Evolutionary conservation across 2,797 vertebrate genomes (phyloP).

Genomic region (Orientallactaga sibirica): DNA sequence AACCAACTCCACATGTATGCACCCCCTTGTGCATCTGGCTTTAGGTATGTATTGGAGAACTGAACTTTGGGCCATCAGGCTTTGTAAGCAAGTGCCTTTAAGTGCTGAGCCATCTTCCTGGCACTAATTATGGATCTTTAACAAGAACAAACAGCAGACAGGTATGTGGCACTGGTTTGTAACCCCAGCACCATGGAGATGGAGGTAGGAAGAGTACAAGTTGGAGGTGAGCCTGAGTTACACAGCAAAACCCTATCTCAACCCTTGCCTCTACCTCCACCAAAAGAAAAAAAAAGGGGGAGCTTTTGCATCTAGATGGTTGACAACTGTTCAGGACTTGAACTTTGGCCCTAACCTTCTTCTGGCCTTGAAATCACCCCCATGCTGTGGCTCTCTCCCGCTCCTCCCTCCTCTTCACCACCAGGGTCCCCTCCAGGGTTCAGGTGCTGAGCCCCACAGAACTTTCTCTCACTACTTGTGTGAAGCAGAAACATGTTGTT

Average conservation of each 20-base stretch:
- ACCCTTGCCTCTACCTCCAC: no score
- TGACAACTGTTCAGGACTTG: neutral
- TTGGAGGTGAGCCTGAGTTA: neutral
- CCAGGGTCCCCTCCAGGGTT: neutral
- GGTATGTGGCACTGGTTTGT: neutral
- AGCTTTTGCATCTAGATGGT: neutral
- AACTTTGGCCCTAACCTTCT: slow-evolving; percentile 31
- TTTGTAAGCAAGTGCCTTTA: no score
- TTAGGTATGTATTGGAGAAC: no score
- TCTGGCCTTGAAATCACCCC: neutral
- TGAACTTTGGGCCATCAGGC: no score
- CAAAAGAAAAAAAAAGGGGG: no score
- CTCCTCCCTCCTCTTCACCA: neutral
- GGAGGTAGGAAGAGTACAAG: neutral
- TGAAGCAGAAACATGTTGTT: no score
- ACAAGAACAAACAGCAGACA: neutral
- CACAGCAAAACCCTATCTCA: neutral
- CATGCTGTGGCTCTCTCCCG: neutral
- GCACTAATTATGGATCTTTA: neutral
- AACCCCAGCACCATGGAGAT: neutral
- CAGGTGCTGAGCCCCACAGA: neutral
- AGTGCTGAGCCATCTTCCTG: no score
- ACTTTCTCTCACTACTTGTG: no score
- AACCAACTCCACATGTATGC: no score
- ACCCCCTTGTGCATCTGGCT: no score